Evolutionary conservation across 2,113 vertebrate genomes (phyloP), one percentile per base, ranked within the genome.

Genomic region (Uria aalge): DNA sequence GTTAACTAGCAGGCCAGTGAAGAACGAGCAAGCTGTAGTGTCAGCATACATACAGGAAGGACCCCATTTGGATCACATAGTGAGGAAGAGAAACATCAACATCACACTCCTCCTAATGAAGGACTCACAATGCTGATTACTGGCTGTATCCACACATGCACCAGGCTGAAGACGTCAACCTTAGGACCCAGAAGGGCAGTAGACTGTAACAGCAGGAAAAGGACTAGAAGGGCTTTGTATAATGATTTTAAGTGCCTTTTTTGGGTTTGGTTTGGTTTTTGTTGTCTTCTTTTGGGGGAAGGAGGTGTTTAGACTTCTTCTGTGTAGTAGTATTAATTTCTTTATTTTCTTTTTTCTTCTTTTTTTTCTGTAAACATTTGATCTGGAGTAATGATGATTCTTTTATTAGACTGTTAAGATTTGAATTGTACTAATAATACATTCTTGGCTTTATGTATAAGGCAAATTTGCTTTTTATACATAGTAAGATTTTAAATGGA

Each of bases 401-500:
- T 59, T 82, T 29, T 36, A 66, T 45, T 74, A 86, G 22, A 85
- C 18, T 26, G 3, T 34, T 60, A 41, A 50, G 19, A 59, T 83
- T 50, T 34, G 10, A 74, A 26, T 60, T 2, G 2, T 23, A 69
- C 15, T 50, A 66, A 56, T 40, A 76, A 41, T 24, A 43, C 22
- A 24, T 59, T 59, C 17, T 73, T n/a, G 27, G 27, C 40, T 59
- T 74, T 68, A 60, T 17, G 6, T 32, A 43, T 59, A 57, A 74
- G 15, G 5, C 1, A 0, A 2, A 2, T 47, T 62, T 77, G 13
- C 4, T 78, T 85, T 88, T 83, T 48, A 67, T 2, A 3, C 21
- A 50, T 5, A 55, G 6, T 32, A 67, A 75, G 43, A 50, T 45
- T 82, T 85, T 48, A 79, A 62, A 48, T 10, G 56, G 14, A 67